phyloP scores from a whole-genome alignment of 2,797 vertebrate genomes.

The Arremon brunneinucha region DNA sequence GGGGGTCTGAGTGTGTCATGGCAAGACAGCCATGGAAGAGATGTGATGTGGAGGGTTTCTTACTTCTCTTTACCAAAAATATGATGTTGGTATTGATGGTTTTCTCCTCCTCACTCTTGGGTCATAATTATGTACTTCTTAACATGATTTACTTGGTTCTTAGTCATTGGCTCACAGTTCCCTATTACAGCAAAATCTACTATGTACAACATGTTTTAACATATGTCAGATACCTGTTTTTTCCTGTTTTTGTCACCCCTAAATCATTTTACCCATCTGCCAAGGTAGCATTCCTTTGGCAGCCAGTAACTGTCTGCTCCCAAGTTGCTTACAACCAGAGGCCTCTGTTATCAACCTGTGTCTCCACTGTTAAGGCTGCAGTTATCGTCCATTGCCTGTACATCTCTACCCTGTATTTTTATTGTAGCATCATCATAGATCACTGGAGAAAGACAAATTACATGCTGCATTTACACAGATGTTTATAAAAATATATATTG shows the following conservation, averaged over 20 bases:
- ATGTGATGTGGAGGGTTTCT: background rate
- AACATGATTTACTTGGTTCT: background rate
- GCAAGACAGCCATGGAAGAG: background rate
- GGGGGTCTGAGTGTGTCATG: background rate
- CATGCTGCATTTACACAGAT: background rate
- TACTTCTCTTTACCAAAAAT: background rate
- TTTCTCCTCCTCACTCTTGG: background rate
- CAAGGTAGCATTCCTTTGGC: background rate
- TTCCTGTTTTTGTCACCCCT: background rate
- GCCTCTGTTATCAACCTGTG: background rate
- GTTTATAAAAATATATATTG: background rate
- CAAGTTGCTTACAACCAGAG: background rate
- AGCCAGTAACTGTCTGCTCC: background rate
- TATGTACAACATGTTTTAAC: background rate
- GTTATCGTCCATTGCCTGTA: background rate
- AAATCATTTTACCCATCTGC: background rate
- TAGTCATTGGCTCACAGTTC: background rate
- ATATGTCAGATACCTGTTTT: background rate
- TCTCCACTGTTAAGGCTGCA: background rate
- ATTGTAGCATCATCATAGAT: background rate
- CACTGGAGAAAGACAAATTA: background rate
- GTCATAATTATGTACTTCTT: background rate
- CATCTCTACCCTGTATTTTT: background rate
- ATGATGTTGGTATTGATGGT: background rate
- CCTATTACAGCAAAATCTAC: background rate